These are phyloP conservation scores for Leptinotarsa texana DNA, from an alignment of 1,140 invertebrate species.

Conservation along the genomic window DNA sequence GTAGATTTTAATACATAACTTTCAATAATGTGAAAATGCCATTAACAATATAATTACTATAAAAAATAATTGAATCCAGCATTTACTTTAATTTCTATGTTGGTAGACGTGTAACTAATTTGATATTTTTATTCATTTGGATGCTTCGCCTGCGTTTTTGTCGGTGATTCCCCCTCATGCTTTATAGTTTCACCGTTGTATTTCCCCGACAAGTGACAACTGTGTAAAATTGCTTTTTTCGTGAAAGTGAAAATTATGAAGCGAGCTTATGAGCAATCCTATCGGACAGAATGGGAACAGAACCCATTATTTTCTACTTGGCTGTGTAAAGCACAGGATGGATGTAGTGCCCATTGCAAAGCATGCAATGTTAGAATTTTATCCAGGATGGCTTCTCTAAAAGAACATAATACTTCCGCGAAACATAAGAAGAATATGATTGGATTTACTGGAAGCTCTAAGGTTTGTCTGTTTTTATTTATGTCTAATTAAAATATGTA, in stretches of 20 bases:
- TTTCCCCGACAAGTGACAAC: too few relatives aligned
- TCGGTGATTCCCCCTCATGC: too few relatives aligned
- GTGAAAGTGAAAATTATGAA: constrained; percentile 3
- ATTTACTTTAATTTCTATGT: too few relatives aligned
- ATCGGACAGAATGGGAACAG: constrained; percentile 16
- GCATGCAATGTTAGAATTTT: constrained; percentile 51
- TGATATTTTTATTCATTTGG: too few relatives aligned
- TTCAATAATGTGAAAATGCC: too few relatives aligned
- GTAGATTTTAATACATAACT: too few relatives aligned
- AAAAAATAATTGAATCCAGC: too few relatives aligned
- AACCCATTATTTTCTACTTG: constrained; percentile 17
- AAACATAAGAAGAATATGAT: constrained; percentile 30
- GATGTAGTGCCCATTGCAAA: constrained; percentile 11
- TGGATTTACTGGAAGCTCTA: constrained; percentile 15
- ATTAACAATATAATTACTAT: too few relatives aligned
- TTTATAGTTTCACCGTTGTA: too few relatives aligned
- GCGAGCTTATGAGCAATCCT: constrained; percentile 12
- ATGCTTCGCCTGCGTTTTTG: too few relatives aligned
- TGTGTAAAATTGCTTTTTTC: too few relatives aligned
- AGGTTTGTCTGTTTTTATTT: constrained; percentile 9
- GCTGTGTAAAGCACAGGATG: constrained; percentile 16
- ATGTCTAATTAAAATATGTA: constrained; percentile 1
- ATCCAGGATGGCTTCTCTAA: constrained; percentile 21
- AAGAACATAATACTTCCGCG: constrained; percentile 24
- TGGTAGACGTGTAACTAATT: too few relatives aligned